A percentile compares a stretch with the other conserved stretches of the same genome.
Evolutionary conservation across 2,797 vertebrate genomes (phyloP).

Genomic region (Acrocephalus scirpaceus): DNA sequence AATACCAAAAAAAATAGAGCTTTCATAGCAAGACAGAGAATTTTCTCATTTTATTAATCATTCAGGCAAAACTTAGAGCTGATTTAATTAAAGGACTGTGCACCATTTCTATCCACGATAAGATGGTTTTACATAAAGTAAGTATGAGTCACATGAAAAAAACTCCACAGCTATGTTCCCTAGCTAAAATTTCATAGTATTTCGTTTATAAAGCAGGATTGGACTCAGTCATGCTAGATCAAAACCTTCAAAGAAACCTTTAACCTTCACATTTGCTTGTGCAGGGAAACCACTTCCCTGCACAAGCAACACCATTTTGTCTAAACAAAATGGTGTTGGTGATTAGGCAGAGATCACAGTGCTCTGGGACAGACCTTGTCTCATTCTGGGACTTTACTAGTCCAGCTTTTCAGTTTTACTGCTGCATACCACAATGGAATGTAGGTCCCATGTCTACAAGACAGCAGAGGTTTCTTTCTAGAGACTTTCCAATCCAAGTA

Average conservation of each 20-base stretch:
- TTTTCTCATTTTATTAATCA: constrained; percentile 60
- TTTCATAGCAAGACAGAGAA: constrained; percentile 5
- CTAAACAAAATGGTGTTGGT: background rate
- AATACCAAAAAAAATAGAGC: constrained; percentile 17
- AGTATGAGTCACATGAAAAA: background rate
- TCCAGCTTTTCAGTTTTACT: background rate
- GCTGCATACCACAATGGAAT: background rate
- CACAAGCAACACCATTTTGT: background rate
- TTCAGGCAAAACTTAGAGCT: constrained; percentile 43
- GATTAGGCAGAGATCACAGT: background rate
- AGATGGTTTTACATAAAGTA: constrained; percentile 34
- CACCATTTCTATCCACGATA: constrained; percentile 27
- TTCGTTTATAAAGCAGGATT: background rate
- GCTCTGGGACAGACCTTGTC: background rate
- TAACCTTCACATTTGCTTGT: too few relatives aligned
- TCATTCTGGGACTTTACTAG: background rate
- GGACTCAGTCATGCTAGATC: background rate
- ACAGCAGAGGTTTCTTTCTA: background rate
- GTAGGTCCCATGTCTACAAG: background rate
- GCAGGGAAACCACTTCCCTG: background rate
- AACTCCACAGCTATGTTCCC: background rate
- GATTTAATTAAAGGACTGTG: constrained; percentile 59
- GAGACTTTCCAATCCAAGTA: background rate
- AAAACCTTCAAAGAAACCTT: background rate
- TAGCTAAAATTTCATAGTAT: background rate